Conservation (phyloP, 1,140 invertebrate genomes). For the Zaprionus tsacasi region DNA sequence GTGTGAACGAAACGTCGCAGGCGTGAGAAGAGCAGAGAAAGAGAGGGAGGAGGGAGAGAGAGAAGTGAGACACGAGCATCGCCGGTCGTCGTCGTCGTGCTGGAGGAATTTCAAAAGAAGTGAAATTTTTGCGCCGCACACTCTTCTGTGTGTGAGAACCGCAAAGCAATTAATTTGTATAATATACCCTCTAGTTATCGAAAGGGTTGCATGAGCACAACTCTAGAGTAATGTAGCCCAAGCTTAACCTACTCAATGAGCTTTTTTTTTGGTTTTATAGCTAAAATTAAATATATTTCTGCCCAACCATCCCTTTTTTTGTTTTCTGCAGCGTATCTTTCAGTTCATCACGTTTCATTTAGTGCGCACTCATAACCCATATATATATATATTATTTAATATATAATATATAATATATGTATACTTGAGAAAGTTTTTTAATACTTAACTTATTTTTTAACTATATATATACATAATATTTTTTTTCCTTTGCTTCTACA, state of each 20-base stretch:
- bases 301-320: no score
- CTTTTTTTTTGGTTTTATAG: neutral
- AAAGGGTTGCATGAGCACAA: neutral
- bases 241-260: no score
- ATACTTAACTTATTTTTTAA: no score
- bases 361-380: no score
- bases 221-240: neutral
- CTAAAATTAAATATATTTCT: neutral
- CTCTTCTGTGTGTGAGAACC: conserved; percentile 68
- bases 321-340: no score
- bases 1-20: conserved; percentile 30
- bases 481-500: neutral
- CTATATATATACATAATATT: no score
- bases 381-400: no score
- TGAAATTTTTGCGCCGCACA: conserved; percentile 69
- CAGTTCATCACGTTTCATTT: no score
- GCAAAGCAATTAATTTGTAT: conserved; percentile 79
- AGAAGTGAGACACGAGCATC: conserved; percentile 17
- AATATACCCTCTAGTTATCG: conserved; percentile 51
- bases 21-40: conserved; percentile 31
- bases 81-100: conserved; percentile 16
- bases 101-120: conserved; percentile 76
- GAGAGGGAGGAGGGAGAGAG: conserved; percentile 57
- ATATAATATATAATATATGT: no score
- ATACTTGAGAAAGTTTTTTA: no score